Base-by-base conservation (phyloP, 2,888 invertebrate species). In the Auanema freiburgensis region DNA sequence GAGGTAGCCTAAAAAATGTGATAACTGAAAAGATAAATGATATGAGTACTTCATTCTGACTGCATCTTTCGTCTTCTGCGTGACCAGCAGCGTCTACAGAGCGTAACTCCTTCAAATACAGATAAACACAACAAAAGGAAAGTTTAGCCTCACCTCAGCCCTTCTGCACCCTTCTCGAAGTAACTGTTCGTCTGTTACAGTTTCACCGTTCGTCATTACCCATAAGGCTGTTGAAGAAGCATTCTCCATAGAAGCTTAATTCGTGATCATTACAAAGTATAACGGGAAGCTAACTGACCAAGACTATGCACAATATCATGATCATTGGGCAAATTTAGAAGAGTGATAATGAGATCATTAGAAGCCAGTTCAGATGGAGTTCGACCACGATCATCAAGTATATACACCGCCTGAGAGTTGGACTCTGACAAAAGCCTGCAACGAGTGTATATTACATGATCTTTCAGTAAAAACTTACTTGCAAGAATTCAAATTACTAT, bases 171-270 rank as follows among this genome's bases (percentile, higher is more conserved):
- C 23, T 57, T 63, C 63, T 8, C 57, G 51, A 40, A 70, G 59
- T 44, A 73, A 51, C 21, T 70, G 66, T 21, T 68, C 65, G 12
- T 60, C 58, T 18, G 71, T 74, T 21, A 74, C 69, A 8, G 68
- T 63, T 52, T 77, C 72, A 16, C 78, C 77, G 57, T 72, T 68
- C 10, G 73, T 77, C 66, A 76, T 64, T 14, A 78, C 77, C 78
- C 78, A 78, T 3, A 77, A 42, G 8, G 74, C 73, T 0, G 78
- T 78, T 16, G 71, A 67, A 23, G 67, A 63, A 11, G 70, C 66
- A 40, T 61, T 65, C n/a, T 65, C 65, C n/a, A 57, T 42, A 6
- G n/a, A 14, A 16, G 16, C 46, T 46, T 3, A 8, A 46, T 5
- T 21, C 4, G 21, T 3, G 10, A 46, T 46, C 12, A 43, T 11